Evolutionary conservation across 2,888 invertebrate species (phyloP), one percentile per base, ranked within the genome.

Genomic region (Falcaria lacertinaria): DNA sequence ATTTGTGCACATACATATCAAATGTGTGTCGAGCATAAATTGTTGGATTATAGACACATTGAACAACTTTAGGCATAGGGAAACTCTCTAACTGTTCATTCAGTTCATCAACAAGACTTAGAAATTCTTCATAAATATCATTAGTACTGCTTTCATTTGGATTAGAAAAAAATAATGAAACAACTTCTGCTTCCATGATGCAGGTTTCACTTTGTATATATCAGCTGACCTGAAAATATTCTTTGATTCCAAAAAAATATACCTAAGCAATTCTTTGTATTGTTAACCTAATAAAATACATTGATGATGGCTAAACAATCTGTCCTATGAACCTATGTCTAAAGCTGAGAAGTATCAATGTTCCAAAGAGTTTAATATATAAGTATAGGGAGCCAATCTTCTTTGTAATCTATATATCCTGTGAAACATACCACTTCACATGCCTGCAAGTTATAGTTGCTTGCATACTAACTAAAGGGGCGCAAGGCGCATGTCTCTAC

Each of bases 1-100:
- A 96, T 69, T 92, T 94, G 52, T 89, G 81, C 8, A 96, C 90
- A 80, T 95, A 98, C 57, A 91, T 90, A 57, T 92, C 91, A 81
- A 97, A 96, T 14, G 96, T 91, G 43, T 93, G 89, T 48, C 90
- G 91, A 1, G 98, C 98, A 81, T 98, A 98, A 48, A 94, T 92
- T 32, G 97, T 86, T 0, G 98, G 97, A 87, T 96, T 97, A 70
- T 98, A 98, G 16, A 95, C 88, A 68, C 91, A 92, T 51, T 91
- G 84, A 7, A 96, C 90, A 39, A 91, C 90, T 40, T 77, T 60
- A 11, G 90, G 89, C 56, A 92, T 87, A 48, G 71, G 60, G 15
- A 92, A 73, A 17, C 76, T 58, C 50, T 83, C 79, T 39, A 93
- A 74, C 37, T 82, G 69, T 37, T 59, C 42, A 57, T 90, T 90